Conservation (phyloP, 2,888 invertebrate genomes). For the Mystacides longicornis region DNA sequence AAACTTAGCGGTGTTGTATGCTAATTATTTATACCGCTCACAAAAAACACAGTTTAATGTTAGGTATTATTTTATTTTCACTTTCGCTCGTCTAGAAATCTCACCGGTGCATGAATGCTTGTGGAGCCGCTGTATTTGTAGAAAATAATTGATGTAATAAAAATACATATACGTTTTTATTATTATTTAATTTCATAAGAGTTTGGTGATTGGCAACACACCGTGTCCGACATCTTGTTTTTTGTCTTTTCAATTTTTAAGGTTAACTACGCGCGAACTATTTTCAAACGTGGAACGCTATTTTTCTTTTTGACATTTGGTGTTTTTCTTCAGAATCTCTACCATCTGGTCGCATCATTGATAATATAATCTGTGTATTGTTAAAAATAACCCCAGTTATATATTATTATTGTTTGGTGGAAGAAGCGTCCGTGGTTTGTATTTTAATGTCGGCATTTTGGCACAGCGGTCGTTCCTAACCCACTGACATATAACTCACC, state of each 20-base stretch:
- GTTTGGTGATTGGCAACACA: neutral
- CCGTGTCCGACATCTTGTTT: neutral
- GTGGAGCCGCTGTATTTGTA: too few relatives aligned
- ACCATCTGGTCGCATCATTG: too few relatives aligned
- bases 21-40: constrained; percentile 1
- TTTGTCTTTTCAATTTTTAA: too few relatives aligned
- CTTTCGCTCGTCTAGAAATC: neutral
- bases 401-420: too few relatives aligned
- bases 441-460: neutral
- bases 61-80: neutral
- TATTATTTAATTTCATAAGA: neutral
- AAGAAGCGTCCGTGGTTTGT: too few relatives aligned
- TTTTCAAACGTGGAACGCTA: neutral
- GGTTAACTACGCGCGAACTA: too few relatives aligned
- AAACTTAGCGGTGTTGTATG: neutral
- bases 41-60: neutral
- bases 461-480: neutral
- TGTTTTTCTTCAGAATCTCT: neutral
- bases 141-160: too few relatives aligned
- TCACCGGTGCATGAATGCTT: neutral
- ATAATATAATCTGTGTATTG: too few relatives aligned
- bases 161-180: too few relatives aligned
- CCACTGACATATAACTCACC: neutral
- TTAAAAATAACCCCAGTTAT: too few relatives aligned
- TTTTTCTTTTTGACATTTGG: neutral